Percentiles rank a stretch among this genome's conserved stretches.
These are phyloP conservation scores for Drosophila fungiperda DNA, from an alignment of 2,888 invertebrate genomes.

Conservation along the genomic window DNA sequence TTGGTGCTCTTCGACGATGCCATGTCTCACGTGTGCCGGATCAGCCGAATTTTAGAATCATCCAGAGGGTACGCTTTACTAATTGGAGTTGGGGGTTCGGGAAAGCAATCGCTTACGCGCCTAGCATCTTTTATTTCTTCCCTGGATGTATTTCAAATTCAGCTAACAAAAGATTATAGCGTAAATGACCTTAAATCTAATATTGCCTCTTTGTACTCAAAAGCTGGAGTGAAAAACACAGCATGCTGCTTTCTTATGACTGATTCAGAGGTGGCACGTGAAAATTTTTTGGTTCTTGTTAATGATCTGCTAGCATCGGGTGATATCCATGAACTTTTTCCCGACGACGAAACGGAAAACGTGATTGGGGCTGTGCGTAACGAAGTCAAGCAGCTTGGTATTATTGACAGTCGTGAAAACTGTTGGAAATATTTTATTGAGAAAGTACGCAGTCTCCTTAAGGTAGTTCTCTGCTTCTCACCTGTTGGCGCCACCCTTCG, in stretches of 20 bases:
- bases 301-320: constrained; percentile 97
- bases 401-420: constrained; percentile 94
- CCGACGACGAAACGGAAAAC: constrained; percentile 96
- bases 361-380: constrained; percentile 91
- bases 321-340: constrained; percentile 95
- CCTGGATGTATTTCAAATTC: constrained; percentile 96
- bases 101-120: constrained; percentile 95
- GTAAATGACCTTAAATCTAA: constrained; percentile 92
- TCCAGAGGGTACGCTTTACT: constrained; percentile 96
- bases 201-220: constrained; percentile 91
- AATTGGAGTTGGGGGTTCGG: constrained; percentile 97
- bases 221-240: constrained; percentile 94
- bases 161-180: constrained; percentile 94
- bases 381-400: constrained; percentile 92
- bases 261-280: constrained; percentile 96
- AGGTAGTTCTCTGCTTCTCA: constrained; percentile 94
- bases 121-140: constrained; percentile 95
- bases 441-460: constrained; percentile 92
- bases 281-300: constrained; percentile 95
- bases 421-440: constrained; percentile 98
- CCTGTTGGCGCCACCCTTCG: constrained; percentile 96
- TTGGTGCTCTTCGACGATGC: constrained; percentile 97
- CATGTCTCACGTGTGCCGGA: constrained; percentile 95
- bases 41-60: constrained; percentile 96
- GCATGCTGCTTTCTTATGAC: constrained; percentile 96